phyloP scores from a whole-genome alignment of 2,797 vertebrate genomes.

The Zalophus californianus region DNA sequence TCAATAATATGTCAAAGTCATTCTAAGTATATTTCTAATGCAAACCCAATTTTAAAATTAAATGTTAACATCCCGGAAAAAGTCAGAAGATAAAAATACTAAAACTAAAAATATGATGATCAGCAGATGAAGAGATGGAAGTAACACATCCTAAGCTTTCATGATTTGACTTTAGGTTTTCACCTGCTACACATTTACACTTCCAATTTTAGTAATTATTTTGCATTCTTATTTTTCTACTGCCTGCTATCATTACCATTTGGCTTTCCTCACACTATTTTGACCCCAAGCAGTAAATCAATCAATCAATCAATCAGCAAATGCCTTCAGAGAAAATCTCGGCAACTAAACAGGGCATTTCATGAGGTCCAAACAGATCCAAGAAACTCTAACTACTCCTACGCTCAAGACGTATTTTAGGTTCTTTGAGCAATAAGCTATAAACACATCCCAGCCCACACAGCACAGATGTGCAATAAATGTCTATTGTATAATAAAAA shows the following conservation, averaged over 20 bases:
- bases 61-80: constrained; percentile 67
- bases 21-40: constrained; percentile 45
- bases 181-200: constrained; percentile 57
- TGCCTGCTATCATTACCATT: constrained; percentile 40
- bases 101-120: constrained; percentile 71
- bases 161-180: constrained; percentile 31
- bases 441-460: constrained; percentile 44
- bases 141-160: not conserved
- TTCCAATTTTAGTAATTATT: constrained; percentile 61
- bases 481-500: constrained; percentile 1
- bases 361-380: not conserved
- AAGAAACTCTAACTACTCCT: constrained; percentile 14
- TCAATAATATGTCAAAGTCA: constrained; percentile 59
- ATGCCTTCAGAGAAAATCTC: not conserved
- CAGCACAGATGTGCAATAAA: constrained; percentile 12
- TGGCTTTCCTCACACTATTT: constrained; percentile 2
- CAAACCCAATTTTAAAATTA: constrained; percentile 63
- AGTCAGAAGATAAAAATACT: constrained; percentile 76
- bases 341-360: not conserved
- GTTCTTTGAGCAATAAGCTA: constrained; percentile 19
- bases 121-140: constrained; percentile 61
- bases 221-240: constrained; percentile 31
- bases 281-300: not conserved
- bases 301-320: not conserved
- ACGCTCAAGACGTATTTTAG: not conserved